Evolutionary conservation across 2,113 vertebrate species (phyloP).

Genomic region (Talpa occidentalis): DNA sequence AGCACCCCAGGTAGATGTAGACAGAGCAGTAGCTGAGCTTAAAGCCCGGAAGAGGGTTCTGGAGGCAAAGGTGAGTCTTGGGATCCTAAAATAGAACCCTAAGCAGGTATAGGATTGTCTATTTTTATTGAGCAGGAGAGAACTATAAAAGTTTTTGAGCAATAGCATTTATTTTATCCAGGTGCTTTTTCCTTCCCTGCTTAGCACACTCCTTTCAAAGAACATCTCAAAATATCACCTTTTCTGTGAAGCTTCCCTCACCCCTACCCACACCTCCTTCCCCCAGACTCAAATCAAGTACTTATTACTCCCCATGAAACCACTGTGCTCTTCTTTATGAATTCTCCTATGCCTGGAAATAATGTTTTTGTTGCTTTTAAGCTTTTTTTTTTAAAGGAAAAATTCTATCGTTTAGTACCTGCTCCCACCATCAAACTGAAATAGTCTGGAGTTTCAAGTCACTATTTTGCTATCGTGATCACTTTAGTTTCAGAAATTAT

Average conservation of each 20-base stretch:
- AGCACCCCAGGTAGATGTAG: slow-evolving; percentile 94
- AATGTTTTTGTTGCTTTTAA: neutral
- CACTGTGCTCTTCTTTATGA: neutral
- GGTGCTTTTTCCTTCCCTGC: neutral
- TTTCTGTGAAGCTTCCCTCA: neutral
- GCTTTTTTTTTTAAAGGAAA: neutral
- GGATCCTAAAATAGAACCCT: neutral
- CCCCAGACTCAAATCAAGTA: neutral
- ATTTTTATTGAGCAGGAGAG: neutral
- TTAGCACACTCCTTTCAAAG: neutral
- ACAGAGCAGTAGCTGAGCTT: slow-evolving; percentile 96
- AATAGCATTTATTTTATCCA: neutral
- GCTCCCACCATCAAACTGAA: neutral
- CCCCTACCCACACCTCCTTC: neutral
- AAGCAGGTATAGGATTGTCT: neutral
- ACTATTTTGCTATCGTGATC: neutral
- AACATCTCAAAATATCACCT: neutral
- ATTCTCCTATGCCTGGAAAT: neutral
- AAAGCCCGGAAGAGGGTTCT: slow-evolving; percentile 94
- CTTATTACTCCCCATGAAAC: neutral
- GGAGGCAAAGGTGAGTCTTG: slow-evolving; percentile 93
- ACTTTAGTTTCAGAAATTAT: neutral
- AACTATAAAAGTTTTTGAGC: slow-evolving; percentile 12
- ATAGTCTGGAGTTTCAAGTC: neutral
- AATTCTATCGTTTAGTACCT: neutral